phyloP scores from a whole-genome alignment of 2,113 vertebrate genomes.

The Todiramphus chloris region DNA sequence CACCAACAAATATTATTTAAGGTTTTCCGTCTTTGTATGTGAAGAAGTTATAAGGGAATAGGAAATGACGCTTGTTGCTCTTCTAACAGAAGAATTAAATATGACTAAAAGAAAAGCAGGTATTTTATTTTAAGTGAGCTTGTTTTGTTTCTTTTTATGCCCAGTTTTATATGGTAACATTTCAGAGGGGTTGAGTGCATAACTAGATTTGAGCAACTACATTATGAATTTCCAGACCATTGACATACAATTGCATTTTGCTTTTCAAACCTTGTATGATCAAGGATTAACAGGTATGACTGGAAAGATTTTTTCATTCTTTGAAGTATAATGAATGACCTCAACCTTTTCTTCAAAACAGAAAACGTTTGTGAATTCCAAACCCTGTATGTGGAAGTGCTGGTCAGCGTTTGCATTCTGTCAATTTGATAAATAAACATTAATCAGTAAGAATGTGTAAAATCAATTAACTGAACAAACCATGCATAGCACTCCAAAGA shows the following conservation, averaged over 20 bases:
- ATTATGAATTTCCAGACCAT: slow-evolving; percentile 1
- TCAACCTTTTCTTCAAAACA: background rate
- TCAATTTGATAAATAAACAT: slow-evolving; percentile 49
- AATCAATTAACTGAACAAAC: slow-evolving; percentile 71
- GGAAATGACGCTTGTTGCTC: background rate
- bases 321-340: background rate
- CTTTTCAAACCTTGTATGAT: background rate
- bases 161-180: background rate
- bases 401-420: slow-evolving; percentile 60
- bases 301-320: slow-evolving; percentile 4
- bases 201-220: background rate
- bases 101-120: background rate
- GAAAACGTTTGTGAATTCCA: background rate
- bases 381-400: background rate
- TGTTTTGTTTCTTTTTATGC: background rate
- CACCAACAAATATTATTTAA: background rate
- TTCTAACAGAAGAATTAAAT: background rate
- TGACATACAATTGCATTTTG: background rate
- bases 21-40: background rate
- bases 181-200: background rate
- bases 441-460: slow-evolving; percentile 44
- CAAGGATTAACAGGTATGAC: background rate
- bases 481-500: background rate
- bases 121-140: background rate
- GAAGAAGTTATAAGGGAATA: background rate